Base-by-base conservation (phyloP, 2,888 invertebrate species). In the Oligia fasciuncula region DNA sequence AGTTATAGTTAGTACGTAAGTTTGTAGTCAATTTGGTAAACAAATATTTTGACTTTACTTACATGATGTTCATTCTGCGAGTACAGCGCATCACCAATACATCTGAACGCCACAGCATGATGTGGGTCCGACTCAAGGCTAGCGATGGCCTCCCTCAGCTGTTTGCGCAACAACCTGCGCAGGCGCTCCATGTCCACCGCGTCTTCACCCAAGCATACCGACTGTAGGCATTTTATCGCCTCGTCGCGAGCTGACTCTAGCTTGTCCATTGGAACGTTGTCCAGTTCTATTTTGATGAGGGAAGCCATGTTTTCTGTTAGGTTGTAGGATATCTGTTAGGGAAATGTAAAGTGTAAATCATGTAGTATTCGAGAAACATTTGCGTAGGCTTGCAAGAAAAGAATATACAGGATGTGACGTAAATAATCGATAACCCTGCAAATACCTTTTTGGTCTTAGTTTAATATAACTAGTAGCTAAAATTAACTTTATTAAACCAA, bases 41-140 rank as follows among this genome's bases (percentile, higher is more conserved):
- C 14, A 70, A 23, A 51, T 29, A 29, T 23, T 51, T 51, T 23
- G 13, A 17, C 19, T 6, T 71, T 60, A 96, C 97, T 97, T 93
- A 98, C 98, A 93, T 98, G 98, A 86, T 97, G 95, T 86, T 98
- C 97, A 68, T 97, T 97, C 76, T 97, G 97, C 23, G 99, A 98
- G 94, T 99, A 99, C 51, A 99, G 95, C 91, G 98, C 98, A 92
- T 99, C 98, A 0, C 98, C 98, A 86, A 99, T 98, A 75, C 98
- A 97, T 89, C 98, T 97, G 91, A 98, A 98, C 0, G 98, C 98
- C 73, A 99, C 96, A 0, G 98, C 97, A 85, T 98, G 98, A 91
- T 99, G 98, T 0, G 99, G 98, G 86, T 97, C 97, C 23, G 97
- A 97, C 94, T 98, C 99, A 71, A 99, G 97, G 91, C 97, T 97